Evolutionary conservation across 2,113 vertebrate species (phyloP).

Genomic region (Takifugu flavidus): DNA sequence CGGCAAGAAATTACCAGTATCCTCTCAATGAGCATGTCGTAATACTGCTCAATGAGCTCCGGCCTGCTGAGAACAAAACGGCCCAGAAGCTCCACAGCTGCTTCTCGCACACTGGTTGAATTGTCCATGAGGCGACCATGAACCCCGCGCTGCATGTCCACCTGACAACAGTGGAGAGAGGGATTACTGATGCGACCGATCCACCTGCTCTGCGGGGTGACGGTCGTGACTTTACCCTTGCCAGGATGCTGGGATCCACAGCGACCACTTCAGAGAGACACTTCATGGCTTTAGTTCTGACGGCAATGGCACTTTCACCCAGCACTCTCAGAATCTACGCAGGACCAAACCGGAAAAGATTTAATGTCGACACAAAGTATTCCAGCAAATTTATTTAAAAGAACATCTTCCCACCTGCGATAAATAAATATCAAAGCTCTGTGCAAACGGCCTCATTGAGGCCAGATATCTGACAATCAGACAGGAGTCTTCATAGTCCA

Average conservation of each 20-base stretch:
- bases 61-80: constrained; percentile 95
- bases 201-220: background rate
- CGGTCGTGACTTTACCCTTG: constrained; percentile 76
- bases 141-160: constrained; percentile 97
- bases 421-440: constrained; percentile 99
- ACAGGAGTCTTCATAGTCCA: constrained; percentile 92
- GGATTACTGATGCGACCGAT: background rate
- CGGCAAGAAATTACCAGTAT: constrained; percentile 59
- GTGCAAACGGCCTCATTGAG: constrained; percentile 99
- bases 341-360: background rate
- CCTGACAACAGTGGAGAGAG: constrained; percentile 61
- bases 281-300: constrained; percentile 99
- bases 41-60: constrained; percentile 98
- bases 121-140: constrained; percentile 98
- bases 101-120: constrained; percentile 95
- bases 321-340: constrained; percentile 93
- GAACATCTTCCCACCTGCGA: constrained; percentile 84
- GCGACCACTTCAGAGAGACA: constrained; percentile 98
- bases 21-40: constrained; percentile 95
- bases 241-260: constrained; percentile 97
- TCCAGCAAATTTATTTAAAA: background rate
- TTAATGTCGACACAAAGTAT: background rate
- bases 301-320: constrained; percentile 98
- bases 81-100: constrained; percentile 93
- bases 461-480: constrained; percentile 98